Base-by-base conservation (phyloP, 2,888 invertebrate genomes). In the Steinernema hermaphroditum region DNA sequence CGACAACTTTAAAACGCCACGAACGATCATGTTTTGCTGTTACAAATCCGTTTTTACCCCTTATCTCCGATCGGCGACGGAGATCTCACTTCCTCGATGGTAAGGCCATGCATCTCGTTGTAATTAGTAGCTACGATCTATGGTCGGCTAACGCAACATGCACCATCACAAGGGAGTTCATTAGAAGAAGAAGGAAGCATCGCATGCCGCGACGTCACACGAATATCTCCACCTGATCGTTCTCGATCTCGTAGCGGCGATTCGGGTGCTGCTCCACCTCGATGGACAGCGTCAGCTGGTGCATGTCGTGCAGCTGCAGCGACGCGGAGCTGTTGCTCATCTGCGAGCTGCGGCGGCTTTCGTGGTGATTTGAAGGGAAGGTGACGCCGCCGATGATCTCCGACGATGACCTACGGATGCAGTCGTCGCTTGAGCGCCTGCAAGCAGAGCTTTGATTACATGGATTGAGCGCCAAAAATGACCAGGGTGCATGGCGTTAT, bases 311-410 rank as follows among this genome's bases (percentile, higher is more conserved):
- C 37, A 85, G 81, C 68, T 82, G 82, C 2, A 85, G 81, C 16
- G 84, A 85, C 9, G 85, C 85, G 2, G 84, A 85, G 43, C 79
- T 79, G 76, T 84, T 85, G 73, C 83, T 83, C 85, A 85, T 85
- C 14, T 78, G 82, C 27, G 84, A 84, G 8, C 84, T 83, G 70
- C 85, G 79, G 19, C 80, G 69, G 24, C 73, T 70, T 54, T 80
- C 74, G 74, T 80, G 73, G 50, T n/a, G n/a, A n/a, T 80, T 74
- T n/a, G 72, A 80, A 16, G 78, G 79, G 32, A 73, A 78, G 14
- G 46, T 68, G 19, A 79, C 76, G 27, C 57, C 73, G 29, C 84
- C 83, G 62, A 85, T 83, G 43, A 85, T 81, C 76, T 86, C 85
- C 29, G 81, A 81, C 8, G 82, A 83, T 1, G 81, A 81, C 19